Evolutionary conservation across 2,797 vertebrate genomes (phyloP).

Genomic region (Macroramphosus scolopax): DNA sequence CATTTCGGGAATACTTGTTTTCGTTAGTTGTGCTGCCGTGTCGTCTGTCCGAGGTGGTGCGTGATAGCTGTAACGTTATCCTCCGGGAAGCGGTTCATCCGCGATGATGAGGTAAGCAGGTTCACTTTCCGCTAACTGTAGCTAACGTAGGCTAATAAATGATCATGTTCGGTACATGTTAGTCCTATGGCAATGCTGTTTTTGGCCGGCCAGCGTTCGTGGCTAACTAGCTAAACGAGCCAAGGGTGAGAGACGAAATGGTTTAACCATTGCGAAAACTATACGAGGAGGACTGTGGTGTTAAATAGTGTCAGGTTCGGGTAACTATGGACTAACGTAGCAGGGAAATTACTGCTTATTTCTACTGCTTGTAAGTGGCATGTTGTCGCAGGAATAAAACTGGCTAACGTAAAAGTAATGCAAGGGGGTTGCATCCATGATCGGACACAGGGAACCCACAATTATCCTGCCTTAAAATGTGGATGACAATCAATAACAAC

Average conservation of each 20-base stretch:
- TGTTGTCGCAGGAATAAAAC: background rate
- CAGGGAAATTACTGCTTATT: background rate
- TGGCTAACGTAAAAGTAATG: too few species aligned
- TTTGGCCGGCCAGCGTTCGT: slow-evolving; percentile 1
- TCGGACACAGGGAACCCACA: too few species aligned
- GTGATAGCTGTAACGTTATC: slow-evolving; percentile 59
- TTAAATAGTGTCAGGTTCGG: slow-evolving; percentile 1
- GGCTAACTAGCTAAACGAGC: slow-evolving; percentile 5
- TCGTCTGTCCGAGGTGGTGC: slow-evolving; percentile 51
- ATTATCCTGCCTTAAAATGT: too few species aligned
- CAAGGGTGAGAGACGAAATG: too few species aligned
- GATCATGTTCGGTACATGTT: background rate
- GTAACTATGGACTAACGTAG: too few species aligned
- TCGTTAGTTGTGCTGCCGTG: slow-evolving; percentile 45
- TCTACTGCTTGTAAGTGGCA: background rate
- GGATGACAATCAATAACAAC: too few species aligned
- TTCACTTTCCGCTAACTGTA: slow-evolving; percentile 44
- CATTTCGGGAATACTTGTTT: slow-evolving; percentile 44
- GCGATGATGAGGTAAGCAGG: slow-evolving; percentile 76
- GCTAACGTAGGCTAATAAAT: slow-evolving; percentile 53
- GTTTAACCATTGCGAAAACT: too few species aligned
- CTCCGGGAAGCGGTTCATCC: slow-evolving; percentile 56
- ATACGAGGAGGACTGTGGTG: background rate
- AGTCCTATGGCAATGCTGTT: slow-evolving; percentile 8
- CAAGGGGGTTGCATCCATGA: background rate